Evolutionary conservation across 2,113 vertebrate species (phyloP).

Genomic region (Mystacornis crossleyi): DNA sequence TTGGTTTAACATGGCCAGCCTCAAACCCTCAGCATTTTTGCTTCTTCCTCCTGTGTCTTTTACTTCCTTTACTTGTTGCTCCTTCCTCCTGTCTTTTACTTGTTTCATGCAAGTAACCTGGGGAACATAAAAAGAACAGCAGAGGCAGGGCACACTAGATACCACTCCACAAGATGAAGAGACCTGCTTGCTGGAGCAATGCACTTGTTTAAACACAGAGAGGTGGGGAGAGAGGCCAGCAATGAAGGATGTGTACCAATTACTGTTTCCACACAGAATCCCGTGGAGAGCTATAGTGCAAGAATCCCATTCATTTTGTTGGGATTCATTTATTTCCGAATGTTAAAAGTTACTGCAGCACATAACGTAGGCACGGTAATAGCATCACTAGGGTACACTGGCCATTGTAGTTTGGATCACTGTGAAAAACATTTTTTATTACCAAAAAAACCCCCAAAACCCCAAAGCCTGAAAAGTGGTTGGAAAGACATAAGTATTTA

Average conservation of each 20-base stretch:
- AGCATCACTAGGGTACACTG: background rate
- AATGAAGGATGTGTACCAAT: constrained; percentile 50
- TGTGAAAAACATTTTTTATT: background rate
- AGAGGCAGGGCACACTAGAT: background rate
- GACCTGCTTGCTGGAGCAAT: background rate
- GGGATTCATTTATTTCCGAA: constrained; percentile 5
- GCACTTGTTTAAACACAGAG: background rate
- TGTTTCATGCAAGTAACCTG: background rate
- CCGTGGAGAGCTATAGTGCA: constrained; percentile 19
- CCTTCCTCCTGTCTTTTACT: background rate
- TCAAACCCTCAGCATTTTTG: background rate
- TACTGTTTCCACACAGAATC: constrained; percentile 28
- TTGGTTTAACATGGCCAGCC: background rate
- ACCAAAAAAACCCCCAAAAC: background rate
- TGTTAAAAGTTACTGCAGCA: constrained; percentile 37
- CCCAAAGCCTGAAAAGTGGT: background rate
- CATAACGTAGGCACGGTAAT: background rate
- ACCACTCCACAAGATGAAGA: background rate
- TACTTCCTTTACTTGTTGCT: background rate
- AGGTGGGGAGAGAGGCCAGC: background rate
- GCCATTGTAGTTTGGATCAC: background rate
- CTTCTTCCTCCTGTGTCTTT: background rate
- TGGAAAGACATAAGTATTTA: background rate
- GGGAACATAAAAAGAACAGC: background rate
- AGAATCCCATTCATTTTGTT: constrained; percentile 43